Percentiles rank a stretch among this genome's conserved stretches.
These are phyloP conservation scores for Metopolophium dirhodum DNA, from an alignment of 1,140 invertebrate genomes.

Conservation along the genomic window DNA sequence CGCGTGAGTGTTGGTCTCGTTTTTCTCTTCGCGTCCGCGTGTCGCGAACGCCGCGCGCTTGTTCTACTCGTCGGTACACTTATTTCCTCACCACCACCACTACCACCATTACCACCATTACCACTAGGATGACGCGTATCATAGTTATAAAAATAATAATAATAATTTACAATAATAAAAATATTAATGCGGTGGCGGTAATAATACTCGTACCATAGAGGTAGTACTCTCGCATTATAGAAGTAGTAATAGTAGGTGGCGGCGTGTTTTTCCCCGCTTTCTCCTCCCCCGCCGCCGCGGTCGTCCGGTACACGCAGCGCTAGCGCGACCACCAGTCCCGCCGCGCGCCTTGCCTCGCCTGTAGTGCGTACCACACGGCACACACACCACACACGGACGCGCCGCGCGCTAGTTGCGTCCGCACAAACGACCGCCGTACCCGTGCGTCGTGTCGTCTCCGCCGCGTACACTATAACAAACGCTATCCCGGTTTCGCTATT, in stretches of 20 bases:
- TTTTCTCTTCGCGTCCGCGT: slow-evolving; percentile 2
- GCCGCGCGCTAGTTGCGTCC: slow-evolving; percentile 12
- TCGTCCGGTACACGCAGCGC: not conserved
- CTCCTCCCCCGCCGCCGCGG: not conserved
- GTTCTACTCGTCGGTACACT: not conserved
- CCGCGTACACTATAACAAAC: not conserved
- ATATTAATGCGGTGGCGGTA: not conserved
- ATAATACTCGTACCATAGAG: not conserved
- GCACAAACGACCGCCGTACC: not conserved
- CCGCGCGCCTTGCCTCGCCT: not conserved
- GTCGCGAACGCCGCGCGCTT: not conserved
- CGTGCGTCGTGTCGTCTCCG: not conserved
- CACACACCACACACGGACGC: not conserved
- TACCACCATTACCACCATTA: not conserved
- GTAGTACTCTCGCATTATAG: not conserved
- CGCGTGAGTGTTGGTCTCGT: not conserved
- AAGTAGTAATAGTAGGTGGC: not conserved
- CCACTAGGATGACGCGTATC: not conserved
- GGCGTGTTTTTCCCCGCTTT: not conserved
- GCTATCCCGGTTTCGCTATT: not conserved
- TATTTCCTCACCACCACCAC: not conserved
- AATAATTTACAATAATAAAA: slow-evolving; percentile 20
- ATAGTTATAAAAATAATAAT: not conserved
- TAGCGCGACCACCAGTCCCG: not conserved
- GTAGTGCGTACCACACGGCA: not conserved